Evolutionary conservation across 2,797 vertebrate genomes (phyloP), one percentile per base, ranked within the genome.

Genomic region (Gila robusta): DNA sequence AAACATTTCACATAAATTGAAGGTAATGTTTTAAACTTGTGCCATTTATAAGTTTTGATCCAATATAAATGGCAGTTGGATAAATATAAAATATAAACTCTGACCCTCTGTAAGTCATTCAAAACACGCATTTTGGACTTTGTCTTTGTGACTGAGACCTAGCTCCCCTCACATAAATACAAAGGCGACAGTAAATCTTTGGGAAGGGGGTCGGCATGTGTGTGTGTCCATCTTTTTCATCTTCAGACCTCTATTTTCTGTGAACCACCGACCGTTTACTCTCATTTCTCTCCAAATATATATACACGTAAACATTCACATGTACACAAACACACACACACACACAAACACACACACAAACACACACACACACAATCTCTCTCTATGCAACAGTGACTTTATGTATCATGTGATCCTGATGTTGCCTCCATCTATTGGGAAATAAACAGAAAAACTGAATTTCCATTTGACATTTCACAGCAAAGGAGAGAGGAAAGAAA

Each of bases 111-210:
- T 39, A 71, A 71, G 41, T 66, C 79, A 80, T 67, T 67, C 2
- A 49, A 37, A 81, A 82, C 32, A 44, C 1, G 3, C 52, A 71
- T 71, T 72, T 82, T 39, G 35, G 35, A 8, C 32, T 21, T 6
- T 39, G 23, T 35, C 35, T 35, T 35, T 35, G 35, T 35, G 35
- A 35, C 35, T 35, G 35, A 35, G 35, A 35, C 4, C 35, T 5
- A 35, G 35, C 35, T 35, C 35, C 35, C 35, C 35, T 35, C 35
- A 35, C 35, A 35, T 35, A 35, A 35, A 35, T 35, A 35, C 94
- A 94, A 93, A 95, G 92, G 93, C 91, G 91, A 95, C 93, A 93
- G 92, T 88, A 86, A 86, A 91, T 94, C 92, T 89, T 90, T 91
- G 90, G 91, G 72, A 87, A 2, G 56, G 93, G 93, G 90, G 93